A percentile compares a stretch with the other conserved stretches of the same genome.
These are phyloP conservation scores for Falco punctatus DNA, from an alignment of 2,113 vertebrate genomes.

Conservation along the genomic window DNA sequence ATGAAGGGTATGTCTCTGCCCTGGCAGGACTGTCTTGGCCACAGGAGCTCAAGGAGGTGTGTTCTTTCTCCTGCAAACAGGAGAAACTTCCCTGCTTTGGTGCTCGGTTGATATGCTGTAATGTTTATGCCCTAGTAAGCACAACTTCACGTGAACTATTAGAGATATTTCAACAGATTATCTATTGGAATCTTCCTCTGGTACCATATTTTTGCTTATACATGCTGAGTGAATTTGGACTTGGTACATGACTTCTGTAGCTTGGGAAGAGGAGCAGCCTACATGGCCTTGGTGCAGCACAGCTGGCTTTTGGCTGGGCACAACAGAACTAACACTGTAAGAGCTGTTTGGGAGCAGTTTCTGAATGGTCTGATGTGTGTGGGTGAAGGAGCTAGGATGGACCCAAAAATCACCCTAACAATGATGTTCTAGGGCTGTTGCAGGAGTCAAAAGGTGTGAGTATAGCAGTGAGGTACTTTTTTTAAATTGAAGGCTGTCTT, in stretches of 20 bases:
- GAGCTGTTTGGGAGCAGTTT: not conserved
- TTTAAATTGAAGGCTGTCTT: not conserved
- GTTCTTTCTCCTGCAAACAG: not conserved
- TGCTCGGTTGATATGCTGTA: no score
- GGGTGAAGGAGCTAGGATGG: not conserved
- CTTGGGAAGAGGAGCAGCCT: not conserved
- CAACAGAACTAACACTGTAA: not conserved
- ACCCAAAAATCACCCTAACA: not conserved
- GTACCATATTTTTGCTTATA: not conserved
- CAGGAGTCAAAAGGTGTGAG: not conserved
- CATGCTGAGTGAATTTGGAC: not conserved
- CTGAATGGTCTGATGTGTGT: not conserved
- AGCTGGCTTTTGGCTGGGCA: not conserved
- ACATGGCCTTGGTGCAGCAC: not conserved
- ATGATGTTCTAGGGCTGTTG: not conserved
- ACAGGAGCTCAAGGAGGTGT: not conserved
- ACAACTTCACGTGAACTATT: not conserved
- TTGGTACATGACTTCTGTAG: not conserved
- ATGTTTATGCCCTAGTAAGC: no score
- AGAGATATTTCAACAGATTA: not conserved
- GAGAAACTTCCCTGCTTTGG: not conserved
- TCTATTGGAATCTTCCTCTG: not conserved
- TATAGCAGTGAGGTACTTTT: not conserved
- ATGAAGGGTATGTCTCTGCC: not conserved
- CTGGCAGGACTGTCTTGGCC: not conserved